Evolutionary conservation across 2,113 vertebrate genomes (phyloP).

Genomic region (Phainopepla nitens): DNA sequence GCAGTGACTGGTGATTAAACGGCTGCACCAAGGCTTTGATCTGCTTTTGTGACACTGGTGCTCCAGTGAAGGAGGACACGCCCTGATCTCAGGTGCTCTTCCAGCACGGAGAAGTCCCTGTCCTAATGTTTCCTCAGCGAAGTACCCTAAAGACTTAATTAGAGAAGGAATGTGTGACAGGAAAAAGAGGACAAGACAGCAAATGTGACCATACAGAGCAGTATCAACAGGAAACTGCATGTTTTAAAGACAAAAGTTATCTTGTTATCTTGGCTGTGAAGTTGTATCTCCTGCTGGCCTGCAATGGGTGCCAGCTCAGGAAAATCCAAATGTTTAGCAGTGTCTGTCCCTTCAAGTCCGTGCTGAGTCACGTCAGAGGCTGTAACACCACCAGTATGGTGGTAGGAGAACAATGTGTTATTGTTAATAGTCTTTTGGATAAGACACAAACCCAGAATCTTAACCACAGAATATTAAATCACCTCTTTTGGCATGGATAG

Average conservation of each 20-base stretch:
- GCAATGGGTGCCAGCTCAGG: background rate
- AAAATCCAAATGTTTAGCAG: background rate
- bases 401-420: constrained; percentile 25
- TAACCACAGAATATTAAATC: constrained; percentile 51
- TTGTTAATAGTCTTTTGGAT: constrained; percentile 37
- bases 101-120: background rate
- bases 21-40: background rate
- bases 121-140: background rate
- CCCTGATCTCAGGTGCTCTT: background rate
- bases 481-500: constrained; percentile 51
- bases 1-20: background rate
- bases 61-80: background rate
- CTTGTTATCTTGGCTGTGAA: constrained; percentile 16
- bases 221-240: constrained; percentile 21
- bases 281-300: background rate
- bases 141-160: background rate
- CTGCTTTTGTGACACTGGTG: background rate
- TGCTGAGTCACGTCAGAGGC: background rate
- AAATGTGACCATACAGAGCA: background rate
- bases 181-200: background rate
- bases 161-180: background rate
- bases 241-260: background rate
- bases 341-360: background rate
- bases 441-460: constrained; percentile 20
- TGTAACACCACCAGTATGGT: background rate